These are phyloP conservation scores for Beris morrisii DNA, from an alignment of 2,888 invertebrate species.

Conservation along the genomic window DNA sequence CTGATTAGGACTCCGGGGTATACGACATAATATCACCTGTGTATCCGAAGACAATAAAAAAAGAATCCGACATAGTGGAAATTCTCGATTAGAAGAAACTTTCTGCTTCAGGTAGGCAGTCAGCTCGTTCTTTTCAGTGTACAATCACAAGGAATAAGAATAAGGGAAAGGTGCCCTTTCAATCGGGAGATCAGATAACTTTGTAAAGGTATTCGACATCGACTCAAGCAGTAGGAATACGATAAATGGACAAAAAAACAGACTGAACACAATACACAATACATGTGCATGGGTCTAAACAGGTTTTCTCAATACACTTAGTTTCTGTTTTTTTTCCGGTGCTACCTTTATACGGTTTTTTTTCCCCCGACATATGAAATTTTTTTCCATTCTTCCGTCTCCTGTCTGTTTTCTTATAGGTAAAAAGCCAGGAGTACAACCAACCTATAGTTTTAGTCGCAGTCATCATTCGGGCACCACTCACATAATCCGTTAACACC, in stretches of 20 bases:
- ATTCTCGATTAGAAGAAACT: neutral
- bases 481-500: no score
- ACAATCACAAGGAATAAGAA: neutral
- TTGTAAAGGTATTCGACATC: constrained; percentile 7
- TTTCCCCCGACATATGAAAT: no score
- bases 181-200: constrained; percentile 12
- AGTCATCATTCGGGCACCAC: no score
- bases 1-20: no score
- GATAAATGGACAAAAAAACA: neutral
- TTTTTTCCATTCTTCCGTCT: no score
- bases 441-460: no score
- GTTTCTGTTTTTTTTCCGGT: neutral
- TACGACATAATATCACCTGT: no score
- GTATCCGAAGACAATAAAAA: no score
- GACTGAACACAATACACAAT: neutral
- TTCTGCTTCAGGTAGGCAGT: neutral
- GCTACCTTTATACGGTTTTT: neutral
- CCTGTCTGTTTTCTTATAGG: no score
- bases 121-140: no score
- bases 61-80: no score
- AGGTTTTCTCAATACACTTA: constrained; percentile 2
- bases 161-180: constrained; percentile 18
- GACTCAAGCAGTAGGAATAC: neutral
- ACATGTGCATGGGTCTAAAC: constrained; percentile 4
- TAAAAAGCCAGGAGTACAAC: no score